These are phyloP conservation scores for Pseudopleuronectes americanus DNA, from an alignment of 2,797 vertebrate species.

Conservation along the genomic window DNA sequence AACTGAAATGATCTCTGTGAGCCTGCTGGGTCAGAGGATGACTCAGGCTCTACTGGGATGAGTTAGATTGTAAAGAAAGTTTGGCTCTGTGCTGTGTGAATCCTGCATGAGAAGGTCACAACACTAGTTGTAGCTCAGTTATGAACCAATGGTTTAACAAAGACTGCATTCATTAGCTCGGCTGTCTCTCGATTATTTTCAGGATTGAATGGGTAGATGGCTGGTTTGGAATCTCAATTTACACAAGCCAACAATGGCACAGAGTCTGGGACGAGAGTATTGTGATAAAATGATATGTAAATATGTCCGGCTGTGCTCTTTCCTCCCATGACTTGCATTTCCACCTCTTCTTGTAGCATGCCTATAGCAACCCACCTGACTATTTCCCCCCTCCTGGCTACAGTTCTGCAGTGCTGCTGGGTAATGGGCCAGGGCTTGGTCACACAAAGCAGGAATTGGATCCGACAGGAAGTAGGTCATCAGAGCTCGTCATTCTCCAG, in stretches of 20 bases:
- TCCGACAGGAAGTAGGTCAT: conserved; percentile 72
- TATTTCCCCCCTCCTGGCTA: conserved; percentile 32
- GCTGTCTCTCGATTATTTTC: conserved; percentile 46
- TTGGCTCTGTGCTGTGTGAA: conserved; percentile 43
- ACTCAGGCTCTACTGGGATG: conserved; percentile 38
- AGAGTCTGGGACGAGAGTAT: conserved; percentile 49
- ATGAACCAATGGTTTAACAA: conserved; percentile 58
- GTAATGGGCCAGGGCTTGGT: conserved; percentile 42
- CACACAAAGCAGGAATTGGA: conserved; percentile 66
- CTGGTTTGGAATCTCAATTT: conserved; percentile 59
- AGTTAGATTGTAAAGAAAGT: conserved; percentile 43
- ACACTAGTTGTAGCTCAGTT: conserved; percentile 63
- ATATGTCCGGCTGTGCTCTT: conserved; percentile 53
- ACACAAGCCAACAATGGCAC: conserved; percentile 61
- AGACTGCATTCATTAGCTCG: conserved; percentile 39
- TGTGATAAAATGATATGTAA: conserved; percentile 65
- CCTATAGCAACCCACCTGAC: conserved; percentile 59
- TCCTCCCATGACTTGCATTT: conserved; percentile 55
- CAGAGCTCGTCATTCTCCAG: conserved; percentile 57
- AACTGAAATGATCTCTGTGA: conserved; percentile 52
- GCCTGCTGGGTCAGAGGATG: conserved; percentile 54
- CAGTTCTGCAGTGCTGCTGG: conserved; percentile 55
- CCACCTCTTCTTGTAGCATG: conserved; percentile 71
- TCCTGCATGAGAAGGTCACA: conserved; percentile 48
- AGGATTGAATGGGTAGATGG: conserved; percentile 42